Evolutionary conservation across 2,888 invertebrate genomes (phyloP).

Genomic region (Oscheius sp.): DNA sequence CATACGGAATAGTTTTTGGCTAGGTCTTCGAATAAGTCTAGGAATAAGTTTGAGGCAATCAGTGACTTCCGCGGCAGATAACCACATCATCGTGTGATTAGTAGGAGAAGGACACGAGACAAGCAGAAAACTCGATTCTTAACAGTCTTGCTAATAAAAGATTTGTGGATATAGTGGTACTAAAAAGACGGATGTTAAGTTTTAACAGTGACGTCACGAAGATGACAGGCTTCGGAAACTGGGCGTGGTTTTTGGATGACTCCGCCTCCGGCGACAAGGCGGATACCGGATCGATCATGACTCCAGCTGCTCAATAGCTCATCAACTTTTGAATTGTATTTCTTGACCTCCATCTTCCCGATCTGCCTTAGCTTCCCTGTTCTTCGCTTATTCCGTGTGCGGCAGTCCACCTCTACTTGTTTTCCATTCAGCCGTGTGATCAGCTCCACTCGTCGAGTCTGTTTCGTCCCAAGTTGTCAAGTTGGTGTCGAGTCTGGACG

Average conservation of each 20-base stretch:
- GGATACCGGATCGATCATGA: conserved; percentile 27
- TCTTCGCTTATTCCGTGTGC: conserved; percentile 14
- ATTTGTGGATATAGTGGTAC: too few relatives aligned
- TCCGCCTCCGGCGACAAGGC: conserved; percentile 32
- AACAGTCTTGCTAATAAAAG: too few relatives aligned
- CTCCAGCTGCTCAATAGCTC: conserved; percentile 6
- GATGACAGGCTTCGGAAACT: conserved; percentile 25
- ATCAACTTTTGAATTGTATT: neutral
- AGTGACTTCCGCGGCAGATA: neutral
- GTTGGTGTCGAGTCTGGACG: conserved; percentile 35
- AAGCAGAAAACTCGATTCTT: neutral
- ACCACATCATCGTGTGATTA: conserved; percentile 2
- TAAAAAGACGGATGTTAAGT: neutral
- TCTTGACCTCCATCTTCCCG: conserved; percentile 1
- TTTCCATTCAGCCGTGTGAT: conserved; percentile 23
- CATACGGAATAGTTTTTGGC: too few relatives aligned
- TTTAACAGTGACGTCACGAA: conserved; percentile 23
- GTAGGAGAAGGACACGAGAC: neutral
- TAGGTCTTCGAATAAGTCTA: too few relatives aligned
- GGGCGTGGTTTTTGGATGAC: conserved; percentile 27
- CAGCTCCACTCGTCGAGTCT: neutral
- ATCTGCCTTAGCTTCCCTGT: neutral
- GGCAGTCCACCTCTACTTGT: conserved; percentile 19
- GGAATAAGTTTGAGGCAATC: too few relatives aligned
- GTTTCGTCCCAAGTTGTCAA: neutral